phyloP scores from a whole-genome alignment of 2,113 vertebrate species.

The Felis catus region F.catus_Fca126_mat1.0 CM031411.1:90399001-90399500 shows the following conservation, averaged over 20 bases:
- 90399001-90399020: neutral
- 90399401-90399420: conserved; percentile 19
- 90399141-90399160: conserved; percentile 38
- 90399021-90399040: neutral
- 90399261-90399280: conserved; percentile 53
- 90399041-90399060: neutral
- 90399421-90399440: neutral
- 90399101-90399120: conserved; percentile 46
- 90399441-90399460: conserved; percentile 48
- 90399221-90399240: conserved; percentile 21
- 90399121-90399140: conserved; percentile 46
- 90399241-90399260: conserved; percentile 35
- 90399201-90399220: conserved; percentile 38
- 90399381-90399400: neutral
- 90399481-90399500: neutral
- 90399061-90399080: conserved; percentile 15
- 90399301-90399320: conserved; percentile 46
- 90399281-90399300: conserved; percentile 22
- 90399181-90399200: conserved; percentile 31
- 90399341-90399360: conserved; percentile 3
- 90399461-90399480: conserved; percentile 33
- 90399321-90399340: neutral
- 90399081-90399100: conserved; percentile 11
- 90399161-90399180: conserved; percentile 35
- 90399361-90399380: conserved; percentile 13